Evolutionary conservation across 64 coral and sea anemone genomes (phyloP).

Genomic region (Trachythela sp.): DNA sequence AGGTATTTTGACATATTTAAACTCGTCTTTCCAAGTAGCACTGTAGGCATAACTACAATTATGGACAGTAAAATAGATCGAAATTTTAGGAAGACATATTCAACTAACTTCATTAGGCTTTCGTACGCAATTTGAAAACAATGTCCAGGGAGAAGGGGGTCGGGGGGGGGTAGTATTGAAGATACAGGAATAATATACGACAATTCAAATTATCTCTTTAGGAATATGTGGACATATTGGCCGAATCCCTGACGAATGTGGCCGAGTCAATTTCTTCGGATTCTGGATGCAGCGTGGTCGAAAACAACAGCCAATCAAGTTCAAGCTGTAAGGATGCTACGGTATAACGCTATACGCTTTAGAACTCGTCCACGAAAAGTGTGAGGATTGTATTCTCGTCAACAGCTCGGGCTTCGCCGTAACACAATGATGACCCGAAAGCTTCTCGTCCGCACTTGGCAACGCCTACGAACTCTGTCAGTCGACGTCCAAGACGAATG

Average conservation of each 20-base stretch:
- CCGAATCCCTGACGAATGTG: neutral
- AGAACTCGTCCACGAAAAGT: neutral
- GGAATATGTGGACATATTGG: neutral
- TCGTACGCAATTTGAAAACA: too few relatives aligned
- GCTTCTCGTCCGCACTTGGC: neutral
- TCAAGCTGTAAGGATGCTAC: neutral
- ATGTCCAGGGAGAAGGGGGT: too few relatives aligned
- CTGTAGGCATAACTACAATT: too few relatives aligned
- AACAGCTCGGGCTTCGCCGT: neutral
- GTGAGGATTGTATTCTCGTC: neutral
- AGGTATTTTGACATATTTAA: slow-evolving; percentile 2
- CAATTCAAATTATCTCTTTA: neutral
- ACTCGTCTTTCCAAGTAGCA: too few relatives aligned
- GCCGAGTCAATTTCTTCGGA: neutral
- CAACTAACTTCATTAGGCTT: too few relatives aligned
- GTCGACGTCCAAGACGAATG: neutral
- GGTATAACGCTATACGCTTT: neutral
- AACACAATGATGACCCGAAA: neutral
- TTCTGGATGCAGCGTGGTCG: neutral
- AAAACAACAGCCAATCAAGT: neutral
- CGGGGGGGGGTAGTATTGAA: too few relatives aligned
- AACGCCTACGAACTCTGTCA: neutral
- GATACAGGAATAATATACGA: too few relatives aligned
- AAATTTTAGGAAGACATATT: too few relatives aligned
- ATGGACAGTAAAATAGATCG: too few relatives aligned